phyloP scores from a whole-genome alignment of 2,888 invertebrate genomes.

The Phasia obesa region DNA sequence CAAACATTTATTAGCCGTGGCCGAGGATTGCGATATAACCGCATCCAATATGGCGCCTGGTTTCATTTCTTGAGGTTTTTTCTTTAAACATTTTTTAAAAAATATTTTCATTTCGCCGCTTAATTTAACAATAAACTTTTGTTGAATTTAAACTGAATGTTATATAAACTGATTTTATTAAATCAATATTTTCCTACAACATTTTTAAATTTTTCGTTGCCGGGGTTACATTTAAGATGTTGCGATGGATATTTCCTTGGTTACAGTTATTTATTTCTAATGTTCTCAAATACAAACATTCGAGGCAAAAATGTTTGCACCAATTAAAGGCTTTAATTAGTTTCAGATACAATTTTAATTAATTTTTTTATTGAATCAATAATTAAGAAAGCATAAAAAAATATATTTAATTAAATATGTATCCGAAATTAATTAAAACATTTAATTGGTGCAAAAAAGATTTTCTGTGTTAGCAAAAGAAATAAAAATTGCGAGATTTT shows the following conservation, averaged over 20 bases:
- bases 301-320: too few relatives aligned
- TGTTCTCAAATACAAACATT: neutral
- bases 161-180: conserved; percentile 65
- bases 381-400: too few relatives aligned
- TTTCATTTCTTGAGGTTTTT: conserved; percentile 82
- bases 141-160: conserved; percentile 1
- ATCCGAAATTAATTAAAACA: too few relatives aligned
- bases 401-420: too few relatives aligned
- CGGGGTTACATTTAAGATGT: neutral
- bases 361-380: too few relatives aligned
- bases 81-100: conserved; percentile 80
- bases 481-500: too few relatives aligned
- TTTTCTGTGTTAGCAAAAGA: too few relatives aligned
- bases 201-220: conserved; percentile 5
- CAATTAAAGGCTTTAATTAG: too few relatives aligned
- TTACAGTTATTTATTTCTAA: conserved; percentile 14
- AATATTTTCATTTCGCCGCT: conserved; percentile 78
- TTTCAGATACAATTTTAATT: too few relatives aligned
- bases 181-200: conserved; percentile 52
- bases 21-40: conserved; percentile 92
- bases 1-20: conserved; percentile 92
- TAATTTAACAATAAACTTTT: neutral
- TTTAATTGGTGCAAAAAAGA: too few relatives aligned
- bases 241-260: conserved; percentile 12
- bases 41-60: conserved; percentile 92